These are phyloP conservation scores for Anguilla megastoma DNA, from an alignment of 2,797 vertebrate genomes.

Conservation along the genomic window DNA sequence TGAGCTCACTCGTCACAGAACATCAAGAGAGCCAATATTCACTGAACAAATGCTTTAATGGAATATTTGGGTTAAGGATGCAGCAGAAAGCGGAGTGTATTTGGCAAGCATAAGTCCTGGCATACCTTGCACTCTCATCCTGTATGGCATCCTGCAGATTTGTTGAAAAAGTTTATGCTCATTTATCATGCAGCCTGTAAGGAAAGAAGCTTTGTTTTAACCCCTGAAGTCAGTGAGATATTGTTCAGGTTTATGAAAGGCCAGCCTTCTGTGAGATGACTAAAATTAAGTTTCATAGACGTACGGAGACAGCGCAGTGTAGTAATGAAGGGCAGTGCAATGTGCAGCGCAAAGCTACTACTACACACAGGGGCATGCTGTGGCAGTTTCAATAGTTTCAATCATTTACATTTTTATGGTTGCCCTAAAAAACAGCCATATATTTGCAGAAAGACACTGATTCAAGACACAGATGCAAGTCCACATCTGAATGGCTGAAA, in stretches of 20 bases:
- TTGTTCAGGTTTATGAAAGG: not conserved
- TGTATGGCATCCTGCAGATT: not conserved
- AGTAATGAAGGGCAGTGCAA: no score
- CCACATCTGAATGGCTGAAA: no score
- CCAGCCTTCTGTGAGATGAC: not conserved
- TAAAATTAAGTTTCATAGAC: not conserved
- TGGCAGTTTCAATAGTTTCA: no score
- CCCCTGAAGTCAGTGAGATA: not conserved
- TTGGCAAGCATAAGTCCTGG: constrained; percentile 2
- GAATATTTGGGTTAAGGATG: constrained; percentile 1
- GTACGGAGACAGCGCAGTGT: no score
- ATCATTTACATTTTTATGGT: no score
- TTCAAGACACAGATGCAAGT: no score
- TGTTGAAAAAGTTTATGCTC: not conserved
- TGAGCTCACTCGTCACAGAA: constrained; percentile 5
- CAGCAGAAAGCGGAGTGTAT: not conserved
- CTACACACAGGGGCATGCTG: no score
- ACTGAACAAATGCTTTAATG: constrained; percentile 31
- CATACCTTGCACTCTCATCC: not conserved
- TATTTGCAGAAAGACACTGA: no score
- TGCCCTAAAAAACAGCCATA: no score
- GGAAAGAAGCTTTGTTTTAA: not conserved
- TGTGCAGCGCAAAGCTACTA: no score
- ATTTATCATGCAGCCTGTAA: not conserved
- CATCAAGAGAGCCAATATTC: constrained; percentile 4